A percentile compares a stretch with the other conserved stretches of the same genome.
Conservation (phyloP, 2,113 vertebrate species). For the Myiagra hebetior region DNA sequence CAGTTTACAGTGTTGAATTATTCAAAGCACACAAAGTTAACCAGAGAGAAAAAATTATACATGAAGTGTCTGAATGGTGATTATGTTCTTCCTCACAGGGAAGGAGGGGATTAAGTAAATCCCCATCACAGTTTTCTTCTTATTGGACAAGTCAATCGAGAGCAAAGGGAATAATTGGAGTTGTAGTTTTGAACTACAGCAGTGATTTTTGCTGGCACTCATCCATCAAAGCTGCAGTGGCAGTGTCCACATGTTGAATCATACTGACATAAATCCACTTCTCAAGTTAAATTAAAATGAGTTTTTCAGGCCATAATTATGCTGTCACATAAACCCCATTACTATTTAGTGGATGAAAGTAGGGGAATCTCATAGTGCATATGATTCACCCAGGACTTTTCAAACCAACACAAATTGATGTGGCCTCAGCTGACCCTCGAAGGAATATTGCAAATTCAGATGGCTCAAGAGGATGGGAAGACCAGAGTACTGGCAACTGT, state of each 20-base stretch:
- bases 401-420: not conserved
- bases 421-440: not conserved
- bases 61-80: not conserved
- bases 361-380: not conserved
- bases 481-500: not conserved
- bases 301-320: not conserved
- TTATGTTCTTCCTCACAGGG: not conserved
- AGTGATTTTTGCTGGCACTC: not conserved
- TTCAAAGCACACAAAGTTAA: not conserved
- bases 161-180: not conserved
- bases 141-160: not conserved
- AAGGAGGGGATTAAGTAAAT: not conserved
- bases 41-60: not conserved
- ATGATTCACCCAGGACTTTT: not conserved
- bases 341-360: not conserved
- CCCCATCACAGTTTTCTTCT: not conserved
- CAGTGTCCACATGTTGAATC: not conserved
- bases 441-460: not conserved
- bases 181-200: not conserved
- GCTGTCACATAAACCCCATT: not conserved
- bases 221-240: not conserved
- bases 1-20: not conserved
- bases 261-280: not conserved
- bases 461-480: not conserved
- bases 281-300: not conserved